These are phyloP conservation scores for Hyalella azteca DNA, from an alignment of 2,888 invertebrate genomes.

Conservation along the genomic window DNA sequence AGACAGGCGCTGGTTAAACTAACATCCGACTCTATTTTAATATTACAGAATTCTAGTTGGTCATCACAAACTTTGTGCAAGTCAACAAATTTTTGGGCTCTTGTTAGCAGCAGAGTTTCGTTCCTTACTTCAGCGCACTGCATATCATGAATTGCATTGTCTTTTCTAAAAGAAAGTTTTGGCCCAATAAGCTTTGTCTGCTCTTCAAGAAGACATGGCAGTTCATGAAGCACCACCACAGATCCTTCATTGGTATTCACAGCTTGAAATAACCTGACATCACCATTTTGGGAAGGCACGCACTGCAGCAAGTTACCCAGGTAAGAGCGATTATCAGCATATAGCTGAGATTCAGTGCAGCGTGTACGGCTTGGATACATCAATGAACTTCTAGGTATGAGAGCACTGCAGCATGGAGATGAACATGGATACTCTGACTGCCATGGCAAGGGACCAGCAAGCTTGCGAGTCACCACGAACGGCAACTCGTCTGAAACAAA, in stretches of 20 bases:
- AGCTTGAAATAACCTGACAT: background rate
- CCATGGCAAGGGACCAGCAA: background rate
- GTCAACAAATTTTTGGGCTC: background rate
- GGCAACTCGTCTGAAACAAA: too few species aligned
- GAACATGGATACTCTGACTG: background rate
- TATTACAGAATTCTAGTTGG: background rate
- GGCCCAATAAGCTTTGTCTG: background rate
- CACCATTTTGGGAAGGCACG: background rate
- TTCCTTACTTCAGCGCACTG: background rate
- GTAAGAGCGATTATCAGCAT: background rate
- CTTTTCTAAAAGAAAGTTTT: background rate
- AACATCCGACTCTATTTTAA: background rate
- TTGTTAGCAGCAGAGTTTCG: background rate
- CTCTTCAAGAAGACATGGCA: background rate
- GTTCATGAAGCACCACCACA: background rate
- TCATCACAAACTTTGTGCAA: background rate
- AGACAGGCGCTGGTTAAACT: background rate
- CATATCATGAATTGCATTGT: background rate
- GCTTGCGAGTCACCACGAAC: background rate
- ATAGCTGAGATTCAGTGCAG: background rate
- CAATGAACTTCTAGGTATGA: background rate
- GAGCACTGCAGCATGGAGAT: background rate
- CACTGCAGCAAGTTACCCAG: conserved; percentile 6
- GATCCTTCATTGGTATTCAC: background rate
- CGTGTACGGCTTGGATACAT: background rate